A percentile compares a stretch with the other conserved stretches of the same genome.
These are phyloP conservation scores for Microcebus lehilahytsara DNA, from an alignment of 2,113 vertebrate species.

Conservation along the genomic window DNA sequence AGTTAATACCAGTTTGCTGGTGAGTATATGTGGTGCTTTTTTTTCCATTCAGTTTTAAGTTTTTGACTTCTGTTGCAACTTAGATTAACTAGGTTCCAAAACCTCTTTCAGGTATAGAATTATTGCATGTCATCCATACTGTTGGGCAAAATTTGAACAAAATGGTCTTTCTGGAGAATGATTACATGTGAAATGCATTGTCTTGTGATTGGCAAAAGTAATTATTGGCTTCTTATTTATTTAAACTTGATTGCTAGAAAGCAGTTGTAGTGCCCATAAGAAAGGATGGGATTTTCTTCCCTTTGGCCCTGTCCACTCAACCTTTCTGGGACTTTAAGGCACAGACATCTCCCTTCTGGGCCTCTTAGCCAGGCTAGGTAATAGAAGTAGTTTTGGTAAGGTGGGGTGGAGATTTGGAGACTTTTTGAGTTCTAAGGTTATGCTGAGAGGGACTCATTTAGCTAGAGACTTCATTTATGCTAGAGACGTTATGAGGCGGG, in stretches of 20 bases:
- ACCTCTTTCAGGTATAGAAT: neutral
- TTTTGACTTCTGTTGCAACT: neutral
- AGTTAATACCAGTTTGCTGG: no score
- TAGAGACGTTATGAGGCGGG: neutral
- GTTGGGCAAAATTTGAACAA: neutral
- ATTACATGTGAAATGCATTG: neutral
- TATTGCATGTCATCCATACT: neutral
- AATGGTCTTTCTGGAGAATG: constrained; percentile 16
- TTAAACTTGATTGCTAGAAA: constrained; percentile 12
- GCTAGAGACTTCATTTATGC: neutral
- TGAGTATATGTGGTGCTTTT: no score
- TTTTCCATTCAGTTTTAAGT: neutral
- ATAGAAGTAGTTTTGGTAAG: neutral
- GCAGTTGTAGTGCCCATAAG: neutral
- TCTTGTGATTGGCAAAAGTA: neutral
- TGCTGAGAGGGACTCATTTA: neutral
- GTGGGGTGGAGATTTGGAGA: neutral
- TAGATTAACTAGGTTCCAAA: neutral
- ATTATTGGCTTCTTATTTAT: neutral
- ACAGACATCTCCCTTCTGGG: neutral
- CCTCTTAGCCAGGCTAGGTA: neutral
- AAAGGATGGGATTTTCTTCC: neutral
- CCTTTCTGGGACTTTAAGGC: neutral
- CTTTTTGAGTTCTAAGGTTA: neutral
- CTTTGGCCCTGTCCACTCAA: neutral